Evolutionary conservation across 2,797 vertebrate species (phyloP), one percentile per base, ranked within the genome.

Genomic region (Neomorphus geoffroyi): DNA sequence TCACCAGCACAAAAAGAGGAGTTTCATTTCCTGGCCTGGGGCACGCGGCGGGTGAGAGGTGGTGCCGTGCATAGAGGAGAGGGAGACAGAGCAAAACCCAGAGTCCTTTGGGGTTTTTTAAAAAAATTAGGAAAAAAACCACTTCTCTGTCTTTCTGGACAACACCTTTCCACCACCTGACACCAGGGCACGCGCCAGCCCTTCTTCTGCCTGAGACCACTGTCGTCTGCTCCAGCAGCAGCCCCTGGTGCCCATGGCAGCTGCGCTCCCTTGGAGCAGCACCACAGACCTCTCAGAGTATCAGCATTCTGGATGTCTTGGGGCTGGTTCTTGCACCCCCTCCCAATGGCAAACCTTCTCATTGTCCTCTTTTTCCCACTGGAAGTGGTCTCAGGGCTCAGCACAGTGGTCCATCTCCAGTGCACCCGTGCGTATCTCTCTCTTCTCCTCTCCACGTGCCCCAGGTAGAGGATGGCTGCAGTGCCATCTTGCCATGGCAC

Each of bases 331-430:
- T 75, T 54, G 28, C 22, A 74, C 7, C 9, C 30, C 11, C 5
- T 51, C 9, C 15, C 0, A 0, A 13, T 32, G n/a, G 27, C 5
- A 92, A 57, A 84, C 7, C n/a, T 2, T 21, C 0, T 48, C 80
- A 32, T 2, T 21, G 0, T 48, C 83, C n/a, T 66, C 33, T 24
- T 77, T 72, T 90, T 23, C 27, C 10, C 30, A 9, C 0, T 3
- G 58, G 46, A 79, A 43, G 43, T 57, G 53, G 72, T 37, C 57
- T 80, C 46, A 41, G 67, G 18, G 35, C 61, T 86, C 72, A 85
- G 41, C 14, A 54, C 33, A 9, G 16, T 13, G 23, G 8, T 80
- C 24, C 45, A 26, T 9, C 70, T 39, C 33, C 65, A 18, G 7
- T 4, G 11, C 11, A 8, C 45, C n/a, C 23, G 7, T 10, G 13